Conservation (phyloP, 2,797 vertebrate species). For the Poecilia velifera region DNA sequence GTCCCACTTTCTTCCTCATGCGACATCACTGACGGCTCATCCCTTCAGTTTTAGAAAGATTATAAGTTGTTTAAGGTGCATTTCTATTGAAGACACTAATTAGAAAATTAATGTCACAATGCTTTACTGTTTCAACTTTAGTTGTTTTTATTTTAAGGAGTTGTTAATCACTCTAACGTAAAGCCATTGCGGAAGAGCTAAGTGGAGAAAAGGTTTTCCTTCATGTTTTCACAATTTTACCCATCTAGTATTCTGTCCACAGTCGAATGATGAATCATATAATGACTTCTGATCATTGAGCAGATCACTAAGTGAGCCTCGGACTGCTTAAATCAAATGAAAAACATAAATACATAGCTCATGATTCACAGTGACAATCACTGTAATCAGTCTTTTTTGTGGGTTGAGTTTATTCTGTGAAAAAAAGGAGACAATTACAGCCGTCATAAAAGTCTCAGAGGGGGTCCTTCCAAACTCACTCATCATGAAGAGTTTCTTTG, state of each 20-base stretch:
- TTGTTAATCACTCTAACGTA: neutral
- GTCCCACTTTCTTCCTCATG: neutral
- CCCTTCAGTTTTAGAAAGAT: neutral
- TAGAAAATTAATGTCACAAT: neutral
- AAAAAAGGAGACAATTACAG: conserved; percentile 30
- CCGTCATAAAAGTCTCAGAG: conserved; percentile 22
- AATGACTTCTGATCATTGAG: conserved; percentile 5
- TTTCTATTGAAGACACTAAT: neutral
- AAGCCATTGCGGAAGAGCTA: conserved; percentile 2
- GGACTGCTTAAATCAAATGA: conserved; percentile 7
- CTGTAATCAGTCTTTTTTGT: conserved; percentile 28
- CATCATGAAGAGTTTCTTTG: neutral
- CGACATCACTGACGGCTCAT: neutral
- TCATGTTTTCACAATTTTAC: neutral
- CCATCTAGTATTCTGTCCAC: neutral
- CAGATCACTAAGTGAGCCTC: conserved; percentile 7
- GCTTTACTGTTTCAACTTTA: neutral
- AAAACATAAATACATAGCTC: conserved; percentile 16
- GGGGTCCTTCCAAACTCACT: conserved; percentile 9
- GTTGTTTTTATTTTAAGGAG: no score
- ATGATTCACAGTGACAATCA: conserved; percentile 31
- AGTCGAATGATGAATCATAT: conserved; percentile 3
- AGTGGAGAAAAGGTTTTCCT: neutral
- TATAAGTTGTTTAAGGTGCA: neutral
- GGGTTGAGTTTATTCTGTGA: conserved; percentile 11